Evolutionary conservation across 2,888 invertebrate genomes (phyloP), one percentile per base, ranked within the genome.

Genomic region (Dryococelus australis): DNA sequence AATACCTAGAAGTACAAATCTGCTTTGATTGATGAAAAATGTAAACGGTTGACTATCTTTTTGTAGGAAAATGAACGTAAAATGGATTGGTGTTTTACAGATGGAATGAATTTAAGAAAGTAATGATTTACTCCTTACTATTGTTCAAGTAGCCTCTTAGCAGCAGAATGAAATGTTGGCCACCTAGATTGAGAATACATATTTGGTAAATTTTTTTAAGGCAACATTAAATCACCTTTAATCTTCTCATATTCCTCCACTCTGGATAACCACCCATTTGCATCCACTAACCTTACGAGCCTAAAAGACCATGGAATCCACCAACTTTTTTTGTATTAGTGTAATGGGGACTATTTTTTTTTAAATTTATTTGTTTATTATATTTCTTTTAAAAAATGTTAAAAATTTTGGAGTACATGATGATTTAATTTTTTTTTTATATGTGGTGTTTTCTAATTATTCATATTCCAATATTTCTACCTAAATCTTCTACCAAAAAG

Each of bases 111-210:
- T 80, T 80, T 80, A 24, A 80, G 10, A n/a, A 80, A 80, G 80
- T n/a, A 80, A 80, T 85, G 43, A 85, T 85, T 43, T 43, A n/a
- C 43, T 85, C 43, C 8, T 85, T 43, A 0, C 51, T 47, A 85
- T 24, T 85, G n/a, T 20, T 85, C 43, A 85, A 85, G 85, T 43
- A 85, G 85, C 47, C 85, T 47, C 43, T 85, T 47, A 85, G 85
- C 85, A 43, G 85, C 43, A 43, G 43, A 85, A 85, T 0, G 24
- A 43, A 85, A 85, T 85, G 47, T 47, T n/a, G 4, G 85, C 43
- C 43, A 85, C 43, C 43, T n/a, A 24, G 85, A 85, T 0, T 9
- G 35, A n/a, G 3, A 35, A 16, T 80, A 6, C 27, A 43, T 85
- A 0, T 13, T n/a, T 43, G 35, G 10, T 24, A 8, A 85, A 43